Evolutionary conservation across 2,113 vertebrate species (phyloP).

Genomic region (Cathartes aura): DNA sequence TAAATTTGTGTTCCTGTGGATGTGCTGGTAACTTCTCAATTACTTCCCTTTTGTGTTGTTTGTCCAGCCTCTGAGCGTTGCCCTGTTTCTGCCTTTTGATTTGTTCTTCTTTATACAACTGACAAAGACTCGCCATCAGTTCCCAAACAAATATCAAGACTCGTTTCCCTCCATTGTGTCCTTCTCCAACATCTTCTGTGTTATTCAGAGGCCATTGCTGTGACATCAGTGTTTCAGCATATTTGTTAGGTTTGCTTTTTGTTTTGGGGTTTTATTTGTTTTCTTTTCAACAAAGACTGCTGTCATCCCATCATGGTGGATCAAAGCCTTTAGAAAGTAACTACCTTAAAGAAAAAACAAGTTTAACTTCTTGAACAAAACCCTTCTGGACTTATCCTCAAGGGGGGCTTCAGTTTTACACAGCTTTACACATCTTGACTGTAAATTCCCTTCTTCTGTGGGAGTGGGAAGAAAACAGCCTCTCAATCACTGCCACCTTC

Average conservation of each 20-base stretch:
- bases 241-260: not conserved
- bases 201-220: not conserved
- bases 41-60: not conserved
- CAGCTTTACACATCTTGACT: not conserved
- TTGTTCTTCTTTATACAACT: not conserved
- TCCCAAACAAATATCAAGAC: rapidly evolving
- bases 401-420: not conserved
- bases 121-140: not conserved
- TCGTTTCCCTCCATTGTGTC: not conserved
- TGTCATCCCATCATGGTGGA: not conserved
- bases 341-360: not conserved
- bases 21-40: not conserved
- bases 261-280: not conserved
- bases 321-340: not conserved
- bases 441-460: not conserved
- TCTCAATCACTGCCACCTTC: not conserved
- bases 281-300: not conserved
- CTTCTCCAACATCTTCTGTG: not conserved
- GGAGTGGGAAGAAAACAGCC: not conserved
- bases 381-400: not conserved
- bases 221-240: not conserved
- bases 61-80: not conserved
- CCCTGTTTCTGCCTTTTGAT: not conserved
- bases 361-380: not conserved
- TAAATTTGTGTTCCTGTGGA: not conserved